phyloP scores from a whole-genome alignment of 2,797 vertebrate species.

The Phoebastria nigripes region DNA sequence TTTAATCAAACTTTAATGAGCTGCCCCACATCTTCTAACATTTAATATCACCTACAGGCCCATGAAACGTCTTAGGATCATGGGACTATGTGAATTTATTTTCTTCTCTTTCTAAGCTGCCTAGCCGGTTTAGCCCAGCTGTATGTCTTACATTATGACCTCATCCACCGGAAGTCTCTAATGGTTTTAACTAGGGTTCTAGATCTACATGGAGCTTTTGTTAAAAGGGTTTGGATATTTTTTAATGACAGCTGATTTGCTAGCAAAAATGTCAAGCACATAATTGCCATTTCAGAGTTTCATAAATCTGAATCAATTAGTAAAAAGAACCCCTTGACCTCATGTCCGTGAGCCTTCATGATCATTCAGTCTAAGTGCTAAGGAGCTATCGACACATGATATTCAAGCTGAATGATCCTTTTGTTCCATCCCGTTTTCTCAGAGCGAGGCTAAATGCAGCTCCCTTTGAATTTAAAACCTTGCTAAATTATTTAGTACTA shows the following conservation, averaged over 20 bases:
- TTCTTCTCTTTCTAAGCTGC: background rate
- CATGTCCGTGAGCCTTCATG: background rate
- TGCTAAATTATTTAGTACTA: constrained; percentile 55
- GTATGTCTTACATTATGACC: background rate
- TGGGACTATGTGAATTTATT: background rate
- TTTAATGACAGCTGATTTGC: constrained; percentile 13
- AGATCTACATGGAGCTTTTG: background rate
- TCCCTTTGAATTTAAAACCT: constrained; percentile 58
- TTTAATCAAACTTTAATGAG: background rate
- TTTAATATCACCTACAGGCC: background rate
- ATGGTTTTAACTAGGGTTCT: background rate
- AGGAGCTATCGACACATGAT: background rate
- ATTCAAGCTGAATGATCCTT: constrained; percentile 34
- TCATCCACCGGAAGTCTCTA: background rate
- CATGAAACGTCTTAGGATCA: background rate
- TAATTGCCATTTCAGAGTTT: constrained; percentile 57
- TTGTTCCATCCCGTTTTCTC: constrained; percentile 13
- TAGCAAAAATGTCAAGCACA: constrained; percentile 55
- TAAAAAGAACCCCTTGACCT: constrained; percentile 44
- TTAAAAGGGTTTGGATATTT: constrained; percentile 18
- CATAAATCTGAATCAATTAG: constrained; percentile 48
- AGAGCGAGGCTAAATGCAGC: constrained; percentile 10
- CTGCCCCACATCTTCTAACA: background rate
- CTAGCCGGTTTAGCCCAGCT: background rate
- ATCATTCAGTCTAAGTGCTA: constrained; percentile 26